These are phyloP conservation scores for Syritta pipiens DNA, from an alignment of 2,888 invertebrate species.

Conservation along the genomic window DNA sequence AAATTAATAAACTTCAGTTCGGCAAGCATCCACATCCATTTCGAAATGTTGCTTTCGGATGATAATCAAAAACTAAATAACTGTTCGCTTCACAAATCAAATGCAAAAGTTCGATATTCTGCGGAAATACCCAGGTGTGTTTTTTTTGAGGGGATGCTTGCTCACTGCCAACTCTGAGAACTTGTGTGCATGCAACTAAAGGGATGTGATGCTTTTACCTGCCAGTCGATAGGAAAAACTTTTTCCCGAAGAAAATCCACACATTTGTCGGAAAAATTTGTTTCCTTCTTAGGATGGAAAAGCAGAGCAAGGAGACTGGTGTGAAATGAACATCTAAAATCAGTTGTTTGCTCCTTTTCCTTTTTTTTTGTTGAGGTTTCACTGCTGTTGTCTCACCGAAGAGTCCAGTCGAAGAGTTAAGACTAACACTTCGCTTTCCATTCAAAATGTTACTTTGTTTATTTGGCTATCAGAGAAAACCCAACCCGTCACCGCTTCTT, in stretches of 20 bases:
- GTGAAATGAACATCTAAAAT: not conserved
- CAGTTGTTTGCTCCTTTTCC: not conserved
- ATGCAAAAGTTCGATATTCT: slow-evolving; percentile 3
- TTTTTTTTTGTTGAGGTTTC: slow-evolving; percentile 1
- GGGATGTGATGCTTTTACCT: no score
- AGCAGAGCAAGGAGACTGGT: no score
- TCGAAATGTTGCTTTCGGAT: no score
- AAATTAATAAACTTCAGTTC: not conserved
- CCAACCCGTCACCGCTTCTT: slow-evolving; percentile 18
- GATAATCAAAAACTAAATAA: slow-evolving; percentile 1
- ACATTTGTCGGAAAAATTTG: no score
- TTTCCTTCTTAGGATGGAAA: no score
- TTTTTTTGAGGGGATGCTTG: no score
- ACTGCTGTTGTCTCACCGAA: slow-evolving; percentile 3
- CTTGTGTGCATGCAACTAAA: no score
- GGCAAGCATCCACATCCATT: no score
- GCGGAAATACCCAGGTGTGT: no score
- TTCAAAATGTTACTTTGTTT: slow-evolving; percentile 37
- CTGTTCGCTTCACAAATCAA: slow-evolving; percentile 12
- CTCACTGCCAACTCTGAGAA: no score
- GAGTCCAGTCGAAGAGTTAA: not conserved
- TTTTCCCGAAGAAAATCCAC: no score
- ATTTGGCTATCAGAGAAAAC: slow-evolving; percentile 34
- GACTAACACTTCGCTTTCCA: slow-evolving; percentile 8
- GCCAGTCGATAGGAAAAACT: no score